Percentiles rank a stretch among this genome's conserved stretches.
Evolutionary conservation across 1,140 invertebrate genomes (phyloP).

Genomic region (Ceratoteleas bidentatus): DNA sequence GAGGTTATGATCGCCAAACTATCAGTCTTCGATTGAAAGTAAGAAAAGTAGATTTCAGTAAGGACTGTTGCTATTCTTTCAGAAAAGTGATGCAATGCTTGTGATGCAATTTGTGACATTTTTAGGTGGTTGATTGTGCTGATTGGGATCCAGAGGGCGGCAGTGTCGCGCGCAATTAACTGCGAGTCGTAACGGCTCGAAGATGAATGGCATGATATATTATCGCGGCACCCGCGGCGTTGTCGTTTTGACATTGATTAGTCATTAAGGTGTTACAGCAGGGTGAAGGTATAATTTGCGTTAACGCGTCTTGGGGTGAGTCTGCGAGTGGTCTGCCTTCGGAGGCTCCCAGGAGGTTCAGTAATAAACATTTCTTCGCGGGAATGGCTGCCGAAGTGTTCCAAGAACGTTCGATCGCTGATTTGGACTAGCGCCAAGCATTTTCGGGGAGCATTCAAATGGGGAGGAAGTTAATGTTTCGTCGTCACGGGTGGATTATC

Average conservation of each 20-base stretch:
- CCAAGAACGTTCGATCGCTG: slow-evolving; percentile 1
- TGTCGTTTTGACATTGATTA: slow-evolving; percentile 40
- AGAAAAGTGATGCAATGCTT: not conserved
- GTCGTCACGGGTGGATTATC: slow-evolving; percentile 5
- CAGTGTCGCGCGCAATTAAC: not conserved
- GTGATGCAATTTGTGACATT: not conserved
- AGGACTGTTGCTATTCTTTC: too few relatives aligned
- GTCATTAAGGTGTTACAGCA: slow-evolving; percentile 24
- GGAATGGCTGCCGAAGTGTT: not conserved
- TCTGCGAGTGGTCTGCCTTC: not conserved
- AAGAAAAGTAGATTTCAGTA: too few relatives aligned
- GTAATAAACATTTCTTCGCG: slow-evolving; percentile 6
- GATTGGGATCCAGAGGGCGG: not conserved
- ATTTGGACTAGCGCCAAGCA: not conserved
- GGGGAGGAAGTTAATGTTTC: slow-evolving; percentile 5
- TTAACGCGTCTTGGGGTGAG: slow-evolving; percentile 4
- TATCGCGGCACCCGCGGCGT: slow-evolving; percentile 18
- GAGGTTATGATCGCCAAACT: too few relatives aligned
- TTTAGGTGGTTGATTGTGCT: too few relatives aligned
- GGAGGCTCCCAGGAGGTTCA: not conserved
- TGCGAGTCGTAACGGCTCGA: not conserved
- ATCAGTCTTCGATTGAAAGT: too few relatives aligned
- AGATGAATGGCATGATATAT: slow-evolving; percentile 26
- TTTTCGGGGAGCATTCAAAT: not conserved
- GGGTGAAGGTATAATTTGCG: slow-evolving; percentile 15